phyloP scores from a whole-genome alignment of 2,113 vertebrate species.

The Toxotes chatareus region DNA sequence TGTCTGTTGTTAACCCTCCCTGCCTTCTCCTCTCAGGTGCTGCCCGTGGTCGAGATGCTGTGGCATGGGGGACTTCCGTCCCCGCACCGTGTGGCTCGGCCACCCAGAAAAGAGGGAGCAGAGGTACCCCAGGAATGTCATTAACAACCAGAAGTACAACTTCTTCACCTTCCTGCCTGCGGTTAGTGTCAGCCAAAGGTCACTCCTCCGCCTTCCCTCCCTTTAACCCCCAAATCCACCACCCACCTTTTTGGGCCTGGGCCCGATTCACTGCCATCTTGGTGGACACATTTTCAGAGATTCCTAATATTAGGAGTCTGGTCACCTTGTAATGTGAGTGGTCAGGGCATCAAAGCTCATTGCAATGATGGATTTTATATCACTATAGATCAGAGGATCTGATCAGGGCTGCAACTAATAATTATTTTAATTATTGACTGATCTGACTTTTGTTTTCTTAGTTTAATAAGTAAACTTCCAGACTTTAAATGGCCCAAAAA shows the following conservation, averaged over 20 bases:
- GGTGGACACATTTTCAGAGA: neutral
- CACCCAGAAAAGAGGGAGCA: constrained; percentile 98
- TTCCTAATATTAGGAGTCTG: neutral
- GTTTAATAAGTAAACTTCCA: neutral
- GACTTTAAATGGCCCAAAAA: neutral
- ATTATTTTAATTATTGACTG: neutral
- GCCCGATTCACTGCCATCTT: neutral
- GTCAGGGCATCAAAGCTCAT: fast-evolving
- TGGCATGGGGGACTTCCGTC: constrained; percentile 92
- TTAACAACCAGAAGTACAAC: constrained; percentile 99
- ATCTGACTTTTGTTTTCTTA: neutral
- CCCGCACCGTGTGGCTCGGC: constrained; percentile 96
- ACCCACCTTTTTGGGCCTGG: constrained; percentile 6
- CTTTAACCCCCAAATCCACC: constrained; percentile 12
- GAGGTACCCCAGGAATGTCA: constrained; percentile 96
- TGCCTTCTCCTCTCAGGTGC: constrained; percentile 82
- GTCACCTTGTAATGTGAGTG: neutral
- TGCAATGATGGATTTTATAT: neutral
- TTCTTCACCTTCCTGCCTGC: constrained; percentile 97
- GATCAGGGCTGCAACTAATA: neutral
- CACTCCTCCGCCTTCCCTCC: constrained; percentile 34
- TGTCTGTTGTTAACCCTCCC: neutral
- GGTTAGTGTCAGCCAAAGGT: constrained; percentile 84
- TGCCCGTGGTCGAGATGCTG: constrained; percentile 95
- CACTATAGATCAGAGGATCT: neutral